phyloP scores from a whole-genome alignment of 2,888 invertebrate genomes.

The Polydrusus pterygomalis region DNA sequence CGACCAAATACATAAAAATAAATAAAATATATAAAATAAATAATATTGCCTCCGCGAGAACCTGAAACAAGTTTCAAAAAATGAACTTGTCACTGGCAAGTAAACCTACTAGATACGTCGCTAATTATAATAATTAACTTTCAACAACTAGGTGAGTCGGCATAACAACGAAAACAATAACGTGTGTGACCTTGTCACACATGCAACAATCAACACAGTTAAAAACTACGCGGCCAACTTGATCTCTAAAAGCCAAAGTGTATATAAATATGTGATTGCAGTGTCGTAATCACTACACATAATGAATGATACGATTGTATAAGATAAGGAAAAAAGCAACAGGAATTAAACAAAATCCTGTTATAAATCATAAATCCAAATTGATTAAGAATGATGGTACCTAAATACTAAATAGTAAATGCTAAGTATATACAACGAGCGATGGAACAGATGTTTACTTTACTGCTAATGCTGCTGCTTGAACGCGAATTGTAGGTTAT shows the following conservation, averaged over 20 bases:
- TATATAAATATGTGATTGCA: constrained; percentile 20
- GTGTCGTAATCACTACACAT: constrained; percentile 12
- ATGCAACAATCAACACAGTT: constrained; percentile 30
- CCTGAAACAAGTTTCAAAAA: not conserved
- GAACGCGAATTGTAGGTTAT: constrained; percentile 42
- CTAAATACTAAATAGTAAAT: not conserved
- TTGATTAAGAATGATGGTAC: constrained; percentile 12
- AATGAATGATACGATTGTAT: constrained; percentile 22
- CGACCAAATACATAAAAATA: no score
- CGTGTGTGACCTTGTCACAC: constrained; percentile 46
- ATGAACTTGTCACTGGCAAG: not conserved
- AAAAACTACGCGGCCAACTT: constrained; percentile 34
- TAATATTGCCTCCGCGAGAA: no score
- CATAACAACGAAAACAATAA: constrained; percentile 25
- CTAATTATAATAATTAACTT: constrained; percentile 18
- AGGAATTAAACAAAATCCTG: not conserved
- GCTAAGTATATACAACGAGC: not conserved
- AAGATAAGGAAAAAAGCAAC: constrained; percentile 1
- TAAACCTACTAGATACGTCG: constrained; percentile 4
- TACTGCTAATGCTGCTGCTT: constrained; percentile 6
- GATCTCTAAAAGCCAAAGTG: constrained; percentile 34
- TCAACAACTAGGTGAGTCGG: constrained; percentile 7
- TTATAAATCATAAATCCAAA: constrained; percentile 2
- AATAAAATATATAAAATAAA: no score
- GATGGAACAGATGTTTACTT: constrained; percentile 23